Evolutionary conservation across 2,113 vertebrate species (phyloP).

Genomic region (human (Homo sapiens)): GRCh38 chr6:136912001-136912500

Average conservation of each 20-base stretch:
- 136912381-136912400: not conserved
- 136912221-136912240: slow-evolving; percentile 28
- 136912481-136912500: not conserved
- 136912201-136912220: not conserved
- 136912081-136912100: not conserved
- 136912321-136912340: not conserved
- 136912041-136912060: too few relatives aligned
- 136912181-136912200: not conserved
- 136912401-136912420: not conserved
- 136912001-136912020: too few relatives aligned
- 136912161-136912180: not conserved
- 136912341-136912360: not conserved
- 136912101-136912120: slow-evolving; percentile 9
- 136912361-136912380: not conserved
- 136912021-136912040: too few relatives aligned
- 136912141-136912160: not conserved
- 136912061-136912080: not conserved
- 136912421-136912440: not conserved
- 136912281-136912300: not conserved
- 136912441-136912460: not conserved
- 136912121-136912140: not conserved
- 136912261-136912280: not conserved
- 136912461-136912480: not conserved
- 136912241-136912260: not conserved
- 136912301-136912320: not conserved